phyloP scores from a whole-genome alignment of 2,888 invertebrate genomes.

The Mimachlamys varia region DNA sequence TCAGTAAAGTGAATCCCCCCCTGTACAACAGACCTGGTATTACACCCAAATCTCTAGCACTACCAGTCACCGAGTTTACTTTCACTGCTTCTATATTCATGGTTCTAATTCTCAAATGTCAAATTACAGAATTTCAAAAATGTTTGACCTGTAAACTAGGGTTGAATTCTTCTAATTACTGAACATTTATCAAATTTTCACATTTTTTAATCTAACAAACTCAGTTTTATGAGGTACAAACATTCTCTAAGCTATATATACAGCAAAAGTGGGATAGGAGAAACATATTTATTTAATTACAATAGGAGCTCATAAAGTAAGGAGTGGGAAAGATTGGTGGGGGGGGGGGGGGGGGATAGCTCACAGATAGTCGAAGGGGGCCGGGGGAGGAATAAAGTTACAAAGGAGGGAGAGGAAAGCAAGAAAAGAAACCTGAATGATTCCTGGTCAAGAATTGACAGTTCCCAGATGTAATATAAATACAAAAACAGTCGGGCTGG shows the following conservation, averaged over 20 bases:
- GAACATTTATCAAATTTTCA: background rate
- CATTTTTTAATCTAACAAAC: background rate
- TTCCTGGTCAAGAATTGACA: background rate
- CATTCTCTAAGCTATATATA: too few relatives aligned
- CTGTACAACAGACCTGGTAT: too few relatives aligned
- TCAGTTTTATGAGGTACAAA: too few relatives aligned
- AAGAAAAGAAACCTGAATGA: too few relatives aligned
- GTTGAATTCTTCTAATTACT: background rate
- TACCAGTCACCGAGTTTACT: too few relatives aligned
- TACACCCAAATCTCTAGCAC: too few relatives aligned
- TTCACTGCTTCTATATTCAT: background rate
- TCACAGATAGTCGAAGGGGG: too few relatives aligned
- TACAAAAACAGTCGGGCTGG: background rate
- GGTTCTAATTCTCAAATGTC: slow-evolving; percentile 1
- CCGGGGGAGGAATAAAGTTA: too few relatives aligned
- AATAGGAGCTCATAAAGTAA: too few relatives aligned
- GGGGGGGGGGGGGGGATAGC: background rate
- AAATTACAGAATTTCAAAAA: slow-evolving; percentile 27
- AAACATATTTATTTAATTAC: too few relatives aligned
- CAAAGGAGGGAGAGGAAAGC: too few relatives aligned
- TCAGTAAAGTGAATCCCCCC: too few relatives aligned
- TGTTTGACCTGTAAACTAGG: background rate
- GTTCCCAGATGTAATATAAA: background rate
- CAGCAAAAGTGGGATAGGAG: background rate
- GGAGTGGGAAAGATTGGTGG: background rate